Base-by-base conservation (phyloP, 1,140 invertebrate genomes). In the Meloidogyne hapla region DNA sequence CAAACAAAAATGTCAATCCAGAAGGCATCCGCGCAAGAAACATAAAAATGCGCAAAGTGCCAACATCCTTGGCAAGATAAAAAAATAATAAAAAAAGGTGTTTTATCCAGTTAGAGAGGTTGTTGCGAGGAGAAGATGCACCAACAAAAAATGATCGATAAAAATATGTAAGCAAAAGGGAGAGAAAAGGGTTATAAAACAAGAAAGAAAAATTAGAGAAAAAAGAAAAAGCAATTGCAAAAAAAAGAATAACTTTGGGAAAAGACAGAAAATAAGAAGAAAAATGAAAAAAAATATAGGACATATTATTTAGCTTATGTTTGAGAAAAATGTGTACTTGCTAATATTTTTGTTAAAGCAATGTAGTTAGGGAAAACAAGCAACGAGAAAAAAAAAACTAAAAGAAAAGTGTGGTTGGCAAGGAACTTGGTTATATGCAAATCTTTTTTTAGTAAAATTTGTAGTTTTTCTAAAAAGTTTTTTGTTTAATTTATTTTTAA, bases 141-240 rank as follows among this genome's bases (percentile, higher is more conserved):
- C 48, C 48, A 5, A 56, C 48, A 56, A 56, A 56, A 56, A 21
- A 56, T 42, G n/a, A 56, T 56, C 48, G n/a, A 56, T 56, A 56
- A 56, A 56, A n/a, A 56, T 48, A 48, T 56, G 48, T 56, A 56
- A 56, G 48, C 48, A 56, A 56, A 56, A 56, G n/a, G 48, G 15
- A 48, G 45, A 48, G 48, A 21, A n/a, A 56, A 56, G 18, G 18
- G 18, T n/a, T 56, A n/a, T 56, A n/a, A 56, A 8, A 56, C 18
- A n/a, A 56, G n/a, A 21, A 56, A 56, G n/a, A 21, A 33, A 8
- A 33, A 33, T 33, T 33, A 33, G 33, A 33, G 33, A 33, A 56
- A 56, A 1, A n/a, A 21, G 6, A n/a, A 48, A 48, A 56, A 56
- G 1, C 1, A 6, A n/a, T 56, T n/a, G 33, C 33, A 56, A 56